Base-by-base conservation (phyloP, 64 coral and sea anemone species). In the Platygyra sinensis region DNA sequence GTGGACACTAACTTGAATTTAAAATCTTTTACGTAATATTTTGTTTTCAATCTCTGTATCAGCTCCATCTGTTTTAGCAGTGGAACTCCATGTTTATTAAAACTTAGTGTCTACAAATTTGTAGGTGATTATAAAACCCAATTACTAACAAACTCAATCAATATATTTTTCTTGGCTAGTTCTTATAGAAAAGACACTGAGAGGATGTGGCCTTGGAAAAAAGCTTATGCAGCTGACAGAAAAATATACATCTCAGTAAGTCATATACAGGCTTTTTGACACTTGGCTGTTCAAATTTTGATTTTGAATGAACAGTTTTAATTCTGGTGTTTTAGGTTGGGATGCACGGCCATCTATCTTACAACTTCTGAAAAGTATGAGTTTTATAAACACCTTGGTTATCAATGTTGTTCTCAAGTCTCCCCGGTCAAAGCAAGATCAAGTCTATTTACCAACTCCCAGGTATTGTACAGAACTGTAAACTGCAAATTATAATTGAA, bases 321-420 rank as follows among this genome's bases (percentile, higher is more conserved):
- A 24, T 25, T 84, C 25, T 72, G 17, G 46, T 46, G 42, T 86
- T 67, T 39, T 52, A 98, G 96, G 80, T 33, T 80, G 67, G 93
- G 96, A n/a, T 98, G 67, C 57, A 74, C 64, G 63, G 80, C 75
- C 46, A 84, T 92, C 15, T 92, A 98, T 57, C 89, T 98, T 16
- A 92, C 86, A 33, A 98, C 96, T n/a, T 67, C 61, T 75, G 59
- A 98, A 20, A 98, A 98, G 42, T 94, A 89, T 52, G 85, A 94
- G 80, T 98, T 98, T 60, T 98, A 98, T 87, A 87, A 98, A 72
- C 90, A 87, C 72, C 81, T 98, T 80, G 96, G 96, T 13, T 98
- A 98, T 42, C 61, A 67, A 12, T 92, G 89, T 52, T 94, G 86
- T 60, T 89, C 86, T 32, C 87, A 86, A 72, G 93, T 98, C 11